phyloP scores from a whole-genome alignment of 2,797 vertebrate species.

The Helicolenus hilgendorfi region DNA sequence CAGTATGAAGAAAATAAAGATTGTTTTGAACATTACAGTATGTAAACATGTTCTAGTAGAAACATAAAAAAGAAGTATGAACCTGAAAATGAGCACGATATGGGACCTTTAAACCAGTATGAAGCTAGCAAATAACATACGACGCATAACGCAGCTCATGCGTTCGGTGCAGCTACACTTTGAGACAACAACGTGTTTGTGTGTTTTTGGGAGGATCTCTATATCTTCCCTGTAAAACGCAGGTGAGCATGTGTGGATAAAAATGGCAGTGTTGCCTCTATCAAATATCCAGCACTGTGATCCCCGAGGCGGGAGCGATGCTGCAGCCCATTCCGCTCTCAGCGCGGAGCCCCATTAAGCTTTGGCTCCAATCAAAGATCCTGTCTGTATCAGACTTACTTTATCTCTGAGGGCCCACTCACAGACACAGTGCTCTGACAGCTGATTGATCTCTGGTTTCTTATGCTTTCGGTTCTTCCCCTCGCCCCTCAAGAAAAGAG shows the following conservation, averaged over 20 bases:
- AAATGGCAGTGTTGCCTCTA: not conserved
- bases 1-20: too few species aligned
- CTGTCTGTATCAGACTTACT: slow-evolving; percentile 52
- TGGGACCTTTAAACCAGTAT: too few species aligned
- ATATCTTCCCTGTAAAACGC: not conserved
- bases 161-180: not conserved
- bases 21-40: too few species aligned
- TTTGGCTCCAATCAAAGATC: slow-evolving; percentile 74
- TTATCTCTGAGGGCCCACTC: slow-evolving; percentile 59
- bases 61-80: too few species aligned
- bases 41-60: too few species aligned
- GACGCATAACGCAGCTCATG: not conserved
- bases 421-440: slow-evolving; percentile 39
- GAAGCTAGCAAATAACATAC: too few species aligned
- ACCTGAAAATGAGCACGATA: too few species aligned
- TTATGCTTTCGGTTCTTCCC: not conserved
- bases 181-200: not conserved
- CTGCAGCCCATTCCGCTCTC: slow-evolving; percentile 53
- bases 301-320: slow-evolving; percentile 38
- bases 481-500: not conserved
- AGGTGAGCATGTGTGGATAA: slow-evolving; percentile 39
- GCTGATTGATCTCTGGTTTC: slow-evolving; percentile 64
- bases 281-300: slow-evolving; percentile 41
- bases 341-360: slow-evolving; percentile 55
- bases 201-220: slow-evolving; percentile 1